Conservation (phyloP, 1,140 invertebrate species). For the Drosophila leontia region DNA sequence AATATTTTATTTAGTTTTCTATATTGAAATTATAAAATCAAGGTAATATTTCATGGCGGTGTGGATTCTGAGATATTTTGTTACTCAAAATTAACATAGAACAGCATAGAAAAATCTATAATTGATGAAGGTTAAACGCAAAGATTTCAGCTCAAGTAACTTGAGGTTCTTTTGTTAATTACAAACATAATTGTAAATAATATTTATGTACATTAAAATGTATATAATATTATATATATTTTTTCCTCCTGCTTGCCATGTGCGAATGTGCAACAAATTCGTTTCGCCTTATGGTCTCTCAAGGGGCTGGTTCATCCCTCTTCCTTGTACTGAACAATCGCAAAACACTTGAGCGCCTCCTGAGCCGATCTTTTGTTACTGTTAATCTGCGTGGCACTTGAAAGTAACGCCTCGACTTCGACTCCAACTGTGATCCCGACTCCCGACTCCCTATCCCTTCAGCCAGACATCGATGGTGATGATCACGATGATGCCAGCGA, state of each 20-base stretch:
- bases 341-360: constrained; percentile 64
- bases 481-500: constrained; percentile 45
- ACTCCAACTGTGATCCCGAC: constrained; percentile 48
- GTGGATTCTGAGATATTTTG: background rate
- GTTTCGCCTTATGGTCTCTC: constrained; percentile 36
- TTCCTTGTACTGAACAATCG: constrained; percentile 2
- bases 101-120: background rate
- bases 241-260: constrained; percentile 2
- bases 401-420: constrained; percentile 44
- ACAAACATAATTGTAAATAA: background rate
- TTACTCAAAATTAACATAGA: background rate
- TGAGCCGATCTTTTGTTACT: constrained; percentile 60
- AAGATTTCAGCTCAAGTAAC: no score
- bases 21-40: background rate
- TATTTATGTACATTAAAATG: background rate
- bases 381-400: constrained; percentile 66
- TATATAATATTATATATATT: constrained; percentile 1
- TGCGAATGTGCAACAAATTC: constrained; percentile 42
- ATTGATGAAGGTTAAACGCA: background rate
- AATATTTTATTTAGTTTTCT: background rate
- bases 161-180: background rate
- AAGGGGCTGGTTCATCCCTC: constrained; percentile 23
- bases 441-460: background rate
- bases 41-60: background rate
- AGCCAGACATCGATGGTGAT: constrained; percentile 62